phyloP scores from a whole-genome alignment of 2,797 vertebrate genomes.

The Mus spretus region DNA sequence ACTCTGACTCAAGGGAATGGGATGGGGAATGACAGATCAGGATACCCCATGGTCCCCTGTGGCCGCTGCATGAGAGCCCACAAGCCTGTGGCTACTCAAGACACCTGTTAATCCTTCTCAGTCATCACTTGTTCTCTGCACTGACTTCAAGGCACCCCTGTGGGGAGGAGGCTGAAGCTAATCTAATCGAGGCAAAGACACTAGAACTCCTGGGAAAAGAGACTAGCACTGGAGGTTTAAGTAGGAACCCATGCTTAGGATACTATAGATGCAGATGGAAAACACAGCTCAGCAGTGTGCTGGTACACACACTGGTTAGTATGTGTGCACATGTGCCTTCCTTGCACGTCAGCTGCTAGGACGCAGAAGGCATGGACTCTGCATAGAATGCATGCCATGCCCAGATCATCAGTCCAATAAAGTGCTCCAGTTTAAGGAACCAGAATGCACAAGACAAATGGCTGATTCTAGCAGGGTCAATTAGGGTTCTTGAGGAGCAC shows the following conservation, averaged over 20 bases:
- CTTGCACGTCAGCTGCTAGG: background rate
- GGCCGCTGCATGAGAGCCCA: background rate
- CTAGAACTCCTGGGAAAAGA: background rate
- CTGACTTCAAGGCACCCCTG: background rate
- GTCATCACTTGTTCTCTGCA: background rate
- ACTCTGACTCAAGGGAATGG: background rate
- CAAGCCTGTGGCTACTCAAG: background rate
- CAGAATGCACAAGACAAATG: background rate
- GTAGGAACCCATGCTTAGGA: background rate
- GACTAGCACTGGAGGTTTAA: background rate
- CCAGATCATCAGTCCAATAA: background rate
- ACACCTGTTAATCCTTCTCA: rapidly evolving
- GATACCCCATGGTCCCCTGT: background rate
- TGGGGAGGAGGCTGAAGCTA: background rate
- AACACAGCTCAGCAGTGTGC: background rate
- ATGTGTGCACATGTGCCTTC: background rate
- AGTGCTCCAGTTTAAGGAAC: background rate
- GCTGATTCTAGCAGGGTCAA: background rate
- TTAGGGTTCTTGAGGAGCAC: background rate
- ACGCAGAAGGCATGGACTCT: background rate
- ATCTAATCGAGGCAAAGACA: background rate
- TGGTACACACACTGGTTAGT: background rate
- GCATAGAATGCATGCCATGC: background rate
- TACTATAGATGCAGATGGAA: background rate
- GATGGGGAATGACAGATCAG: background rate